Conservation (phyloP, 2,888 invertebrate genomes). For the Hybos culiciformis region DNA sequence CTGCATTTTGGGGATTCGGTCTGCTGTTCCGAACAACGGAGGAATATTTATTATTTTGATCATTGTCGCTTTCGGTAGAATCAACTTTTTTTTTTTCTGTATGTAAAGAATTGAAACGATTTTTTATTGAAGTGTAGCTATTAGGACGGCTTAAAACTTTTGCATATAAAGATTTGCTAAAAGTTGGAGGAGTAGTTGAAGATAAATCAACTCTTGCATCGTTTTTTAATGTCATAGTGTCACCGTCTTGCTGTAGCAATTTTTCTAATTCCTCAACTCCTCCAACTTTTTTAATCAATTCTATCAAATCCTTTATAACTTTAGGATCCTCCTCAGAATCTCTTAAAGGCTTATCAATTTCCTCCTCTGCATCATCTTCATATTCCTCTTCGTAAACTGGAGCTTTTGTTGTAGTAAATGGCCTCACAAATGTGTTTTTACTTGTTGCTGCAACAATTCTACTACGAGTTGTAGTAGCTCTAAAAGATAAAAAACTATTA, state of each 20-base stretch:
- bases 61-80: slow-evolving; percentile 7
- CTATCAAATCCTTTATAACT: slow-evolving; percentile 70
- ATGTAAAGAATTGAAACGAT: slow-evolving; percentile 23
- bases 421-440: slow-evolving; percentile 32
- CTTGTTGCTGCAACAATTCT: slow-evolving; percentile 35
- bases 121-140: slow-evolving; percentile 25
- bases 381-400: slow-evolving; percentile 38
- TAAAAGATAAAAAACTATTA: slow-evolving; percentile 19
- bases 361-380: slow-evolving; percentile 37
- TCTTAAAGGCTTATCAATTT: slow-evolving; percentile 13
- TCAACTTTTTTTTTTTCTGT: slow-evolving; percentile 10
- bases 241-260: slow-evolving; percentile 47
- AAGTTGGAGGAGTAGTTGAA: slow-evolving; percentile 47
- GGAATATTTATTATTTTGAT: slow-evolving; percentile 36
- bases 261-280: slow-evolving; percentile 77
- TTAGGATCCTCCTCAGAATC: slow-evolving; percentile 35
- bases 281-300: slow-evolving; percentile 74
- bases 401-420: slow-evolving; percentile 33
- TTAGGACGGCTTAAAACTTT: slow-evolving; percentile 45
- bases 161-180: slow-evolving; percentile 64
- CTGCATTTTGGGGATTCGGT: slow-evolving; percentile 44
- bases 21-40: slow-evolving; percentile 48
- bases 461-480: slow-evolving; percentile 32
- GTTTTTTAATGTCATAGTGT: slow-evolving; percentile 37
- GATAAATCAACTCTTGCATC: slow-evolving; percentile 28